phyloP scores from a whole-genome alignment of 2,797 vertebrate genomes.

The Zenarchopterus dispar region DNA sequence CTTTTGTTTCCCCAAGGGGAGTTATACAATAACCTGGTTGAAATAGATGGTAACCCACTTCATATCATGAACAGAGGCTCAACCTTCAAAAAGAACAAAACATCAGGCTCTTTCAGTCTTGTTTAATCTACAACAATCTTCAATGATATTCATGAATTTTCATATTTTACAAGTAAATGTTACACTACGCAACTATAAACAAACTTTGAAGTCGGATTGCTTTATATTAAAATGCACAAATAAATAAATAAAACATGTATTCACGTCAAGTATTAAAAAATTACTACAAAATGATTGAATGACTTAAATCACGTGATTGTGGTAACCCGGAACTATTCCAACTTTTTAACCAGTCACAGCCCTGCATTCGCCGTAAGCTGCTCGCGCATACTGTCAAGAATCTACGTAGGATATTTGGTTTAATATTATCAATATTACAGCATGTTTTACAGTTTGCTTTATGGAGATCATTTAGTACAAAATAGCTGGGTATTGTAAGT shows the following conservation, averaged over 20 bases:
- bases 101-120: not conserved
- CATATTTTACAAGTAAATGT: too few relatives aligned
- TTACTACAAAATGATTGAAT: conserved; percentile 25
- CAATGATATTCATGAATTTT: not conserved
- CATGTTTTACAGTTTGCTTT: not conserved
- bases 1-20: conserved; percentile 10
- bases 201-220: too few relatives aligned
- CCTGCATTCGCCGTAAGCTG: conserved; percentile 73
- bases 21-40: too few relatives aligned
- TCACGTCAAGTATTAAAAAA: too few relatives aligned
- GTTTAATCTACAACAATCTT: not conserved
- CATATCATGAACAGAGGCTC: not conserved
- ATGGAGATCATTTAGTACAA: too few relatives aligned
- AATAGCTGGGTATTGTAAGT: not conserved
- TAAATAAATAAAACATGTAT: too few relatives aligned
- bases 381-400: conserved; percentile 79
- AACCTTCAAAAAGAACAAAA: not conserved
- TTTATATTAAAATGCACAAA: too few relatives aligned
- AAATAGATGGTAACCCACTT: too few relatives aligned
- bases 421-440: conserved; percentile 12
- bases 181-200: too few relatives aligned
- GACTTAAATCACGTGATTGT: conserved; percentile 46
- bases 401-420: conserved; percentile 35
- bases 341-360: conserved; percentile 73
- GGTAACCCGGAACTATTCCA: conserved; percentile 77